Evolutionary conservation across 1,140 invertebrate genomes (phyloP), one percentile per base, ranked within the genome.

Genomic region (Drosophila quadrilineata): DNA sequence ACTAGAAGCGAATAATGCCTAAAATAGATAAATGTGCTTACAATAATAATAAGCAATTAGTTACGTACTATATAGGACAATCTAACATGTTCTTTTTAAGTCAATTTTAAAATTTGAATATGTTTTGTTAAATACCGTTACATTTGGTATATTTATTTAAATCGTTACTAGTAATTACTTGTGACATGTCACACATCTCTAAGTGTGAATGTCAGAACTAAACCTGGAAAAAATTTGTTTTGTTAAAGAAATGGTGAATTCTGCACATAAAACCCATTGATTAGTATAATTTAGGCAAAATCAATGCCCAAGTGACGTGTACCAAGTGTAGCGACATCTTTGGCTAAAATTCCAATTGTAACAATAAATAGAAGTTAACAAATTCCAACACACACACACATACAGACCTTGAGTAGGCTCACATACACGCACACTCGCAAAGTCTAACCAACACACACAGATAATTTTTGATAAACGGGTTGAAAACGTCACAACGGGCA

Each of bases 351-450:
- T 52, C 10, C 10, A 3, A 19, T 29, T 19, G 10, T 21, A 35
- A 29, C n/a, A 9, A n/a, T 40, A 58, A 62, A 70, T 43, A 35
- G 41, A 54, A 84, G 14, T 38, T 43, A 53, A 38, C 63, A 82
- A 85, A 85, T 85, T 85, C 79, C 79, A 75, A 62, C 71, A 84
- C n/a, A n/a, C n/a, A n/a, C n/a, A n/a, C n/a, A n/a, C n/a, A n/a
- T n/a, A n/a, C 79, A 85, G 79, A 85, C 79, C 79, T 85, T 85
- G 79, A 85, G 71, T 75, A 59, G 50, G 58, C 53, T 50, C 54
- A 58, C 54, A 57, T 53, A 59, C 56, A 82, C 35, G 60, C 54
- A 69, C 17, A 64, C 14, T 58, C 33, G 46, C 50, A 63, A 12
- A 43, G 28, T 60, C 38, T 19, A 33, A 53, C 33, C 26, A 46